Conservation (phyloP, 2,888 invertebrate species). For the Sinelater perroti region DNA sequence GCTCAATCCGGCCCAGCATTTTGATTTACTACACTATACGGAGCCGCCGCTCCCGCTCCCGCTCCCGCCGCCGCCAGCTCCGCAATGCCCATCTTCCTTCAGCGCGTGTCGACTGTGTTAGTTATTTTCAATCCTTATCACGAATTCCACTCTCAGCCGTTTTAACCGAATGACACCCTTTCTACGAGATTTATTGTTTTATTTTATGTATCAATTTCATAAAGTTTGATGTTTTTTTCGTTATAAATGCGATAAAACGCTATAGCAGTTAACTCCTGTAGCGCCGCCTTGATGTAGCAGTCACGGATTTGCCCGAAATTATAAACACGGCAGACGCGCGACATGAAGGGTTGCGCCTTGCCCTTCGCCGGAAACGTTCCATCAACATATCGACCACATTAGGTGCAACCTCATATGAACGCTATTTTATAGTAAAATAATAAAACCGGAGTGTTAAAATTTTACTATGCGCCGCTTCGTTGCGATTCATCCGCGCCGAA, state of each 20-base stretch:
- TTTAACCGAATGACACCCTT: constrained; percentile 51
- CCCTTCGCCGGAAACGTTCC: too few species aligned
- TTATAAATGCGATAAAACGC: constrained; percentile 42
- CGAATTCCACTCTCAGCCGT: constrained; percentile 54
- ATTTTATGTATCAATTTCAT: constrained; percentile 54
- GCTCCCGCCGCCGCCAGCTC: constrained; percentile 29
- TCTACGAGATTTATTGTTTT: constrained; percentile 52
- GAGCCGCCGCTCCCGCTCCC: constrained; percentile 33
- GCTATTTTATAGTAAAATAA: not conserved
- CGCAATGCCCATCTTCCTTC: constrained; percentile 38
- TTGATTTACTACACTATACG: constrained; percentile 38
- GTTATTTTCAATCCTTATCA: constrained; percentile 53
- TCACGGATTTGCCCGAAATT: not conserved
- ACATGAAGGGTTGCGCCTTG: too few species aligned
- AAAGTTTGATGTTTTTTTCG: constrained; percentile 49
- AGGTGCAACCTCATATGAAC: too few species aligned
- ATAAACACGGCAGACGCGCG: too few species aligned
- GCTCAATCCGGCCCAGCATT: constrained; percentile 37
- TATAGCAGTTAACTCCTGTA: constrained; percentile 27
- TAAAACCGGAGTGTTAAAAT: not conserved
- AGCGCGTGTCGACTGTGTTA: constrained; percentile 42
- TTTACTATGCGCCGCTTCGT: not conserved
- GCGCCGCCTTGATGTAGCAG: constrained; percentile 8
- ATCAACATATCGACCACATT: too few species aligned
- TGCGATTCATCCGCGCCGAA: not conserved